Evolutionary conservation across 2,797 vertebrate genomes (phyloP).

Genomic region (Zenarchopterus dispar): DNA sequence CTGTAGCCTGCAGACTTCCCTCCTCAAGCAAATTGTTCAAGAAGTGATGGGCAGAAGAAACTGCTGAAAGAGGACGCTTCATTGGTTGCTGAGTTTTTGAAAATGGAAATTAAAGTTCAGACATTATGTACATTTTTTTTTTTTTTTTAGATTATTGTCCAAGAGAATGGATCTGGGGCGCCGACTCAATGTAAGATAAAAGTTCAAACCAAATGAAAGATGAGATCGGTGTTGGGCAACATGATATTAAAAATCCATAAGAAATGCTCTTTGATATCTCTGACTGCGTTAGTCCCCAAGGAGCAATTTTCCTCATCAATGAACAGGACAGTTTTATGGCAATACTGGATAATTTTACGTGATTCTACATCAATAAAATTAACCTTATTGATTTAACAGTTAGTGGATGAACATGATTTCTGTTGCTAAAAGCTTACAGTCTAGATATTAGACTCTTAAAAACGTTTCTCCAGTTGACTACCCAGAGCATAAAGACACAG

Average conservation of each 20-base stretch:
- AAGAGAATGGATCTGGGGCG: background rate
- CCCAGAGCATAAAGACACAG: too few species aligned
- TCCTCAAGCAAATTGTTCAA: constrained; percentile 52
- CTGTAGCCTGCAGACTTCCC: constrained; percentile 78
- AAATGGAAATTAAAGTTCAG: constrained; percentile 39
- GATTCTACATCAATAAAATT: too few species aligned
- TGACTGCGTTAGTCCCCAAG: background rate
- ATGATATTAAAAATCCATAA: constrained; percentile 6
- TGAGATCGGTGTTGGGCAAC: background rate
- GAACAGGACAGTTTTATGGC: constrained; percentile 13
- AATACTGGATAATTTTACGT: constrained; percentile 1
- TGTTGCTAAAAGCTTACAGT: too few species aligned
- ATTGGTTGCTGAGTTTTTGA: constrained; percentile 47
- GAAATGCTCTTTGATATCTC: constrained; percentile 4
- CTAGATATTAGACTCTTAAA: too few species aligned
- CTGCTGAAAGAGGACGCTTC: constrained; percentile 38
- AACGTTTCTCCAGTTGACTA: too few species aligned
- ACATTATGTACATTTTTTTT: constrained; percentile 12
- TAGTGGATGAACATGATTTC: too few species aligned
- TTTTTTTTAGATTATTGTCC: constrained; percentile 9
- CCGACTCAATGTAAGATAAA: constrained; percentile 10
- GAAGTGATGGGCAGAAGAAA: constrained; percentile 53
- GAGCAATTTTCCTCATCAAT: constrained; percentile 6
- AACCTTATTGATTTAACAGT: too few species aligned
- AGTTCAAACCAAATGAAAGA: constrained; percentile 7